Base-by-base conservation (phyloP, 2,113 vertebrate genomes). In the Plotosus lineatus region DNA sequence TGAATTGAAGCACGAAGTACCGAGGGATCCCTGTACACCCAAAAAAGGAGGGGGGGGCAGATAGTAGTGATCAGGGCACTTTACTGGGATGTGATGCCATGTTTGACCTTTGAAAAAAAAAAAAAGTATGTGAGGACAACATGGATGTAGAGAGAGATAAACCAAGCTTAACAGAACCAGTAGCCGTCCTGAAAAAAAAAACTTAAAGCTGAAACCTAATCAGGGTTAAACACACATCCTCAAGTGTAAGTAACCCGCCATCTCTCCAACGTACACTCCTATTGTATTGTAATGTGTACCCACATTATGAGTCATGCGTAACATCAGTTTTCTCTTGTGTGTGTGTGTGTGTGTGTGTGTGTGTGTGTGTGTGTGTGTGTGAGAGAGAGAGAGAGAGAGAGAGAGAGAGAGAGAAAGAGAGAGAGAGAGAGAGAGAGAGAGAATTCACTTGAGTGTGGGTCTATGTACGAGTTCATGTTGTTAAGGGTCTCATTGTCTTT, bases 171-270 rank as follows among this genome's bases (percentile, higher is more conserved):
- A 48, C 63, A 63, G 11, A 79, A 75, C 83, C 84, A 84, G 84
- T 83, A 80, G 46, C 60, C 17, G n/a, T 61, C 58, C 5, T 77
- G 81, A 68, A 83, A n/a, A n/a, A n/a, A n/a, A n/a, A n/a, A n/a
- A 75, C 87, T 89, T 78, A 33, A 28, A 81, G 66, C 38, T 65
- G 72, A 26, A 81, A 40, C 71, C 69, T 68, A 46, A 89, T 88
- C 84, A 86, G 28, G 38, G 44, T 23, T n/a, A 86, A 88, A 88
- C 87, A 83, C 83, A 88, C 87, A 85, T 90, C 87, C 90, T 89
- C 85, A 81, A 56, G 60, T 65, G 44, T 40, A 76, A 46, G 73
- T 17, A 77, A 77, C 81, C 80, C 74, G 38, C 71, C 82, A 55
- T 75, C 40, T 66, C 78, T 38, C 26, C 11, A 28, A 75, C 72